Evolutionary conservation across 2,797 vertebrate species (phyloP).

Genomic region (Falco columbarius): DNA sequence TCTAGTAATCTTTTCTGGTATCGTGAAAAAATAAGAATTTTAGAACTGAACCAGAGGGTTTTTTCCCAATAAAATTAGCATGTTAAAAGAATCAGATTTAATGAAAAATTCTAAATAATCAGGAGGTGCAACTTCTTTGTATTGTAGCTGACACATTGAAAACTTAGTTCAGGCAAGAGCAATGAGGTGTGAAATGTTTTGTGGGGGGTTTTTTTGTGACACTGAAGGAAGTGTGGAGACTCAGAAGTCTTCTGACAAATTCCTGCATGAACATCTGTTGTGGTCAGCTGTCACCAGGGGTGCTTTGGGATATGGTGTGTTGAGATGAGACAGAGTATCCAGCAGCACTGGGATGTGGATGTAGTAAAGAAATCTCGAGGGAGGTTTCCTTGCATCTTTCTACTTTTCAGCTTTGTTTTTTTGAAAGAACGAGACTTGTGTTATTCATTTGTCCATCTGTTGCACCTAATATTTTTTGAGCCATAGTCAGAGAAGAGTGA

Average conservation of each 20-base stretch:
- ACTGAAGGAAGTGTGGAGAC: not conserved
- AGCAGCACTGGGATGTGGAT: accelerated
- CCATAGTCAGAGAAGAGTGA: accelerated
- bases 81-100: not conserved
- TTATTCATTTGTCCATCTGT: accelerated
- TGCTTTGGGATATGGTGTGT: accelerated
- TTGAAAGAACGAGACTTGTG: not conserved
- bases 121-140: accelerated
- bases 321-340: accelerated
- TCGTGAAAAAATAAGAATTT: not conserved
- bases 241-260: not conserved
- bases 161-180: not conserved
- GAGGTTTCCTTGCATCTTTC: not conserved
- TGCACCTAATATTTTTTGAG: accelerated
- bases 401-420: not conserved
- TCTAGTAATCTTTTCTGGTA: not conserved
- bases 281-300: not conserved
- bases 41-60: not conserved
- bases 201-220: not conserved
- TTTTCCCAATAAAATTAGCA: not conserved
- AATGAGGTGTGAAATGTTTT: not conserved
- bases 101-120: not conserved
- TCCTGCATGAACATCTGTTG: not conserved
- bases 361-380: not conserved
- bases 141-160: accelerated